phyloP scores from a whole-genome alignment of 2,888 invertebrate species.

The Osmoderma eremita region DNA sequence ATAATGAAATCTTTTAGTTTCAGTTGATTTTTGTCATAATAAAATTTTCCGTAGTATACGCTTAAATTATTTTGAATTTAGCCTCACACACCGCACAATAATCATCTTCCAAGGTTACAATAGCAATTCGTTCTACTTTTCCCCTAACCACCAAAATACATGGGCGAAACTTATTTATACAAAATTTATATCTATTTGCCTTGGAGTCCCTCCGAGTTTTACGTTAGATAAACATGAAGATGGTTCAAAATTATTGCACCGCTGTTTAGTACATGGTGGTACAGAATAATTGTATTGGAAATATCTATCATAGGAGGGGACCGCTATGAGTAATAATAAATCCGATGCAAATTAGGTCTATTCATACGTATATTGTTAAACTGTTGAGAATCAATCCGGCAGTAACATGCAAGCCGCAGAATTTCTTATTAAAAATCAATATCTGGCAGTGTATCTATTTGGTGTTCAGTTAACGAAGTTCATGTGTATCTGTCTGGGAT shows the following conservation, averaged over 20 bases:
- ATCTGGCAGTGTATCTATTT: not conserved
- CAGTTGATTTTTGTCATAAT: too few species aligned
- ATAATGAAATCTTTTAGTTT: too few species aligned
- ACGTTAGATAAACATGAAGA: constrained; percentile 26
- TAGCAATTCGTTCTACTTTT: not conserved
- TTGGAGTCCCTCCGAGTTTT: constrained; percentile 4
- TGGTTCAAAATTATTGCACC: constrained; percentile 23
- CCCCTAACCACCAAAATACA: not conserved
- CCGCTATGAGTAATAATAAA: constrained; percentile 47
- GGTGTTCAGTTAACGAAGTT: too few species aligned
- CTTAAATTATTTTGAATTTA: too few species aligned
- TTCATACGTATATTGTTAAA: constrained; percentile 51
- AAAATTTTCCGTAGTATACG: too few species aligned
- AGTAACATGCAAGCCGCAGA: constrained; percentile 51
- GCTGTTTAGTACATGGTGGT: constrained; percentile 35
- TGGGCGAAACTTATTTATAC: not conserved
- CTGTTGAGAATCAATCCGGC: constrained; percentile 49
- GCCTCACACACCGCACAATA: too few species aligned
- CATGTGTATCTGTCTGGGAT: too few species aligned
- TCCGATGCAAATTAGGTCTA: constrained; percentile 49
- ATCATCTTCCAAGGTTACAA: too few species aligned
- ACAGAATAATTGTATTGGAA: constrained; percentile 38
- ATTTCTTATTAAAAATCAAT: constrained; percentile 50
- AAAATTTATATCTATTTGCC: constrained; percentile 1
- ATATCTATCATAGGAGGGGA: constrained; percentile 27